These are phyloP conservation scores for Cottoperca gobio DNA, from an alignment of 2,797 vertebrate species.

Conservation along the genomic window DNA sequence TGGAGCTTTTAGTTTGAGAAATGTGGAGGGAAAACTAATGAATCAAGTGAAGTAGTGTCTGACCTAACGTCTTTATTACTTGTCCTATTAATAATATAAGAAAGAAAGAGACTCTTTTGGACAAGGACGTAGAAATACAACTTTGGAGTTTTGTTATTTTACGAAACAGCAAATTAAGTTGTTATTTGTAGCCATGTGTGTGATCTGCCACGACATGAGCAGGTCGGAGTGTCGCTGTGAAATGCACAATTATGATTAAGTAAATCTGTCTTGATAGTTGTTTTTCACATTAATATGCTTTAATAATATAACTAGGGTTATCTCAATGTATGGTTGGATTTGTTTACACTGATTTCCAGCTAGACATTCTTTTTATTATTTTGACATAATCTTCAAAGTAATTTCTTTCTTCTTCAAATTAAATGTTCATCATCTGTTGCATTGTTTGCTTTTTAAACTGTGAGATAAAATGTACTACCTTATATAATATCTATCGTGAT, in stretches of 20 bases:
- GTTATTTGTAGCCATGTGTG: slow-evolving; percentile 2
- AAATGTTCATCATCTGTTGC: not conserved
- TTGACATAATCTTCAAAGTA: not conserved
- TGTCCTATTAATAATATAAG: slow-evolving; percentile 8
- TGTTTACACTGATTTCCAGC: not conserved
- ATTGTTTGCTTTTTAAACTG: not conserved
- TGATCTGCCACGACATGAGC: not conserved
- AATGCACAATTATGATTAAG: not conserved
- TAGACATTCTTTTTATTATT: not conserved
- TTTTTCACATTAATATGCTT: not conserved
- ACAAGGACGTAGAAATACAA: slow-evolving; percentile 1
- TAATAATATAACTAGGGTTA: not conserved
- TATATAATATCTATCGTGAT: not conserved
- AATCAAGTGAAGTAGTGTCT: slow-evolving; percentile 31
- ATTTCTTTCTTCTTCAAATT: not conserved
- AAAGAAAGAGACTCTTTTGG: not conserved
- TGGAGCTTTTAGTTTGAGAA: slow-evolving; percentile 56
- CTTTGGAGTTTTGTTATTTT: not conserved
- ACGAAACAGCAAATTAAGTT: not conserved
- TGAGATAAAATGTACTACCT: not conserved
- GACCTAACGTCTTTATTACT: slow-evolving; percentile 43
- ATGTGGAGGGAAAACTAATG: slow-evolving; percentile 45
- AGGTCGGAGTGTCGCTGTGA: slow-evolving; percentile 1
- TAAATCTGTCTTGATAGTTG: not conserved
- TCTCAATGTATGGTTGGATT: not conserved